These are phyloP conservation scores for Anoplopoma fimbria DNA, from an alignment of 2,113 vertebrate genomes.

Conservation along the genomic window DNA sequence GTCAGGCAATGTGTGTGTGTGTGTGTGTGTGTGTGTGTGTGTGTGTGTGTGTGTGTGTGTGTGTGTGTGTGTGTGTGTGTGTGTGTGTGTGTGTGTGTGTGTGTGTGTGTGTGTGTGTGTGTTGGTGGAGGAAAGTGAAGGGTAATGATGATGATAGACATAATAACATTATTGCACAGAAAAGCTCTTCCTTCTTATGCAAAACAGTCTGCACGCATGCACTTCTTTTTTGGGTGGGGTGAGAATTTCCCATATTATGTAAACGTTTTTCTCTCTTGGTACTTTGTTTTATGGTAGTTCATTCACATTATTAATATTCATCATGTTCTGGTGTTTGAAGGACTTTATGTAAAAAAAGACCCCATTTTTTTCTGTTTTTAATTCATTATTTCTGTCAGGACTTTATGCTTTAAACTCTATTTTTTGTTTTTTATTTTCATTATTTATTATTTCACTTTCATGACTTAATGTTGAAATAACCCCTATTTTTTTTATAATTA, in stretches of 20 bases:
- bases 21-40: slow-evolving; percentile 17
- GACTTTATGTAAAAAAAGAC: not conserved
- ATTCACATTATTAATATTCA: not conserved
- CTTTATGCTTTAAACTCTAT: too few relatives aligned
- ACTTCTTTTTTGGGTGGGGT: not conserved
- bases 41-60: slow-evolving; percentile 20
- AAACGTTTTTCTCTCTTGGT: not conserved
- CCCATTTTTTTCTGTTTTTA: too few relatives aligned
- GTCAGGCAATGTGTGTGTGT: slow-evolving; percentile 11
- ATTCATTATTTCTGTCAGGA: too few relatives aligned
- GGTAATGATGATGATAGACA: not conserved
- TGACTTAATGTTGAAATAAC: not conserved
- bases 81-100: too few relatives aligned
- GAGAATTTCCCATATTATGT: not conserved
- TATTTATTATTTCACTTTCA: not conserved
- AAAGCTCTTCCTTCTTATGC: slow-evolving; percentile 45
- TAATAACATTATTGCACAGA: slow-evolving; percentile 15
- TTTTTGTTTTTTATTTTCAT: not conserved
- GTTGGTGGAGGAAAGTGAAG: not conserved
- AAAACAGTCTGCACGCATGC: slow-evolving; percentile 6
- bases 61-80: slow-evolving; percentile 3
- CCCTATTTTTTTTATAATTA: too few relatives aligned
- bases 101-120: too few relatives aligned
- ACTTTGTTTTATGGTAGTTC: not conserved
- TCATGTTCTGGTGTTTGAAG: not conserved